These are phyloP conservation scores for Neopelma chrysocephalum DNA, from an alignment of 2,797 vertebrate species.

Conservation along the genomic window DNA sequence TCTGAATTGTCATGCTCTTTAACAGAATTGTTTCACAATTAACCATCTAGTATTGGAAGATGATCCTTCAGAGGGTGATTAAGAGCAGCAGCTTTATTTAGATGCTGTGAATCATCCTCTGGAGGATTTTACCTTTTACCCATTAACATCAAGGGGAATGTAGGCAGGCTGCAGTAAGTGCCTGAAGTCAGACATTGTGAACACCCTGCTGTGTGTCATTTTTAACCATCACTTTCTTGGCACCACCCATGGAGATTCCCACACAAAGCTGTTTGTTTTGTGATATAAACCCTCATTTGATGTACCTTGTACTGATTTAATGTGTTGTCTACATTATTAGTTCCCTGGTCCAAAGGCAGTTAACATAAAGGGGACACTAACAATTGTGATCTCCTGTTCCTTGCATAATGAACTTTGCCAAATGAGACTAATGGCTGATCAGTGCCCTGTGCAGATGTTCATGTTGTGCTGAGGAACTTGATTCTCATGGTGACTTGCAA, in stretches of 20 bases:
- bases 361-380: not conserved
- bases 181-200: not conserved
- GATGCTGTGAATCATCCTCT: not conserved
- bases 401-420: not conserved
- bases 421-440: not conserved
- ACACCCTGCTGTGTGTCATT: not conserved
- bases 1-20: not conserved
- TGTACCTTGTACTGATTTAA: not conserved
- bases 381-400: not conserved
- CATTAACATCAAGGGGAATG: not conserved
- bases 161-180: not conserved
- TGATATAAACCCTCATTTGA: not conserved
- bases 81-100: slow-evolving; percentile 37
- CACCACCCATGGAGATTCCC: not conserved
- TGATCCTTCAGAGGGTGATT: not conserved
- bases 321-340: not conserved
- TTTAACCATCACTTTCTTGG: not conserved
- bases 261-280: not conserved
- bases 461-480: not conserved
- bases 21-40: slow-evolving; percentile 6
- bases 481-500: slow-evolving; percentile 35
- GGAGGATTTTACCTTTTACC: not conserved
- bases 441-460: not conserved
- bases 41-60: not conserved
- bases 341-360: not conserved